Conservation (phyloP, 2,797 vertebrate genomes). For the Labroides dimidiatus region DNA sequence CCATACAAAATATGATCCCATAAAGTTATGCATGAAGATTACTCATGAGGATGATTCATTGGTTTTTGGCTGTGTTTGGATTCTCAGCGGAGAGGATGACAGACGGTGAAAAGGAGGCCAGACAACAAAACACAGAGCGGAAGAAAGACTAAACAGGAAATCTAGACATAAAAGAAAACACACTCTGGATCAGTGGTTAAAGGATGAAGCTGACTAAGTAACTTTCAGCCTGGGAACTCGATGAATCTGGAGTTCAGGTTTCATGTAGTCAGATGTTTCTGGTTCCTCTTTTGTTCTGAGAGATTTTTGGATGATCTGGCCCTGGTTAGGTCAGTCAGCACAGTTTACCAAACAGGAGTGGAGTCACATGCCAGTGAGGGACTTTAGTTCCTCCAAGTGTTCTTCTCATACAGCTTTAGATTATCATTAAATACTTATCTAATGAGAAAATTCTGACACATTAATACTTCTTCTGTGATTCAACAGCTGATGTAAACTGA, state of each 20-base stretch:
- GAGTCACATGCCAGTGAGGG: neutral
- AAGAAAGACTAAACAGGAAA: neutral
- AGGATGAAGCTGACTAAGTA: neutral
- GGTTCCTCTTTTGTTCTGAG: neutral
- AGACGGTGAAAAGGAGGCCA: constrained; percentile 13
- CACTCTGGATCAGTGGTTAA: neutral
- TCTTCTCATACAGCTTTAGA: too few species aligned
- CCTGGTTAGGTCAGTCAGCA: neutral
- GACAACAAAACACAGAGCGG: constrained; percentile 4
- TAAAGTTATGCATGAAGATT: constrained; percentile 36
- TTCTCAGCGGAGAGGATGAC: constrained; percentile 8
- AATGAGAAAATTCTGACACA: too few species aligned
- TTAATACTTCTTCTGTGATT: too few species aligned
- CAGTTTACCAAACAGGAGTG: neutral
- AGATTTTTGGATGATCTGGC: neutral
- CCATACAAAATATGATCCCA: constrained; percentile 19
- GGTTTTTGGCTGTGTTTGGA: constrained; percentile 19
- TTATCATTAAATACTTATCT: too few species aligned
- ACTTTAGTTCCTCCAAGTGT: neutral
- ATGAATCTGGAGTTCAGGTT: neutral
- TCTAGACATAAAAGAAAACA: neutral
- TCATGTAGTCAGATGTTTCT: neutral
- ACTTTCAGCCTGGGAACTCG: neutral
- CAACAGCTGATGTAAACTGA: too few species aligned
- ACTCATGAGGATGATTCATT: constrained; percentile 38